phyloP scores from a whole-genome alignment of 1,140 invertebrate species.

The Gonatopus flavifemur region DNA sequence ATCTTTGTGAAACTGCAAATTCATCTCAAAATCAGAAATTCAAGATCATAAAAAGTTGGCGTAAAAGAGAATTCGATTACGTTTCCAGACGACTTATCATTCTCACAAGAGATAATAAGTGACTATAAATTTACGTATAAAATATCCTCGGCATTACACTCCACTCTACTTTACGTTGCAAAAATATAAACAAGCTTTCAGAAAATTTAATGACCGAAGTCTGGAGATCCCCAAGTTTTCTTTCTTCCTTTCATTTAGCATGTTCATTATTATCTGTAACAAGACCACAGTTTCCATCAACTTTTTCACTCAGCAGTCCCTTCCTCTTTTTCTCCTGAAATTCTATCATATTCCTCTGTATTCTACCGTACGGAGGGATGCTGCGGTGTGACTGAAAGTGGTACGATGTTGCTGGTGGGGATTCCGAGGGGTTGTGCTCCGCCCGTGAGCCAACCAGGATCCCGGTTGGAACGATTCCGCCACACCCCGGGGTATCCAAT shows the following conservation, averaged over 20 bases:
- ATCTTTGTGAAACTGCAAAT: too few species aligned
- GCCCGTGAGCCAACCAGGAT: conserved; percentile 56
- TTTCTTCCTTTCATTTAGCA: neutral
- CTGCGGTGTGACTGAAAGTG: too few species aligned
- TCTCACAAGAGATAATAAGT: too few species aligned
- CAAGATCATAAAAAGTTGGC: too few species aligned
- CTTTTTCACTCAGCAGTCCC: neutral
- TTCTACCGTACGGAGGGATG: conserved; percentile 34
- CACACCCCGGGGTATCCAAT: conserved; percentile 55
- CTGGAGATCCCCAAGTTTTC: neutral
- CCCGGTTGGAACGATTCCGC: conserved; percentile 45
- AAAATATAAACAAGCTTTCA: too few species aligned
- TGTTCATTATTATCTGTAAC: neutral
- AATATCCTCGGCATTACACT: too few species aligned
- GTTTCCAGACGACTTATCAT: too few species aligned
- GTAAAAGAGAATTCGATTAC: too few species aligned
- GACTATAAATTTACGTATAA: too few species aligned
- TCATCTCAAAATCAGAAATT: too few species aligned
- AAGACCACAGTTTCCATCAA: neutral
- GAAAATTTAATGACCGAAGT: too few species aligned
- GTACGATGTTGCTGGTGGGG: conserved; percentile 22
- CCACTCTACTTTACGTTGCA: too few species aligned
- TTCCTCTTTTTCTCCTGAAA: conserved; percentile 3
- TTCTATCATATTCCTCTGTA: neutral
- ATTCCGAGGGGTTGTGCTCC: conserved; percentile 53